Evolutionary conservation across 2,888 invertebrate genomes (phyloP), one percentile per base, ranked within the genome.

Genomic region (Chromoteleia sp.): DNA sequence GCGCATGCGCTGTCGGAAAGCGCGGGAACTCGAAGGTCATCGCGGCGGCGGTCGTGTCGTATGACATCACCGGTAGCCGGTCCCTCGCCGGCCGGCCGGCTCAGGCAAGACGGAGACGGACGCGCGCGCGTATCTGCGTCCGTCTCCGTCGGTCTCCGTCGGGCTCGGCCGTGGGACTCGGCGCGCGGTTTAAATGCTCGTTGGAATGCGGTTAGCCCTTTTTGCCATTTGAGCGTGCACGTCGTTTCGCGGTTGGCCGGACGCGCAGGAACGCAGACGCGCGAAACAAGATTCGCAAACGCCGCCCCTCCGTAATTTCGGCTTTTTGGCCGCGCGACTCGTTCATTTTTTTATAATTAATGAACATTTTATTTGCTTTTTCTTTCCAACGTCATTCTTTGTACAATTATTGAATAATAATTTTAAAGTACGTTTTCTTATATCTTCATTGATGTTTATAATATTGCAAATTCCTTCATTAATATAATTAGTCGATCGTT

Each of bases 11-110:
- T 54, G 30, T 43, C 78, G 54, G 79, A 85, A 88, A 87, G 88
- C 90, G 90, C 91, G 90, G 90, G 89, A 90, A 90, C 85, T 84
- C 87, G 90, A 91, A 91, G 91, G 91, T 89, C 89, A 88, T 80
- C 65, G 84, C 81, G 78, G 82, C 85, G 85, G 84, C 78, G 71
- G 63, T 78, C 65, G 71, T 83, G 84, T 84, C 85, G 81, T 82
- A 84, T 89, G 89, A 89, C 89, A 88, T 90, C 89, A 89, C 78
- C 84, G 86, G 84, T 86, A 86, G 86, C 86, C 84, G 86, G 85
- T 56, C 48, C 54, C 41, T 30, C 30, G 58, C 25, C 25, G 43
- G 65, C 83, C 83, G 84, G 84, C 76, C 84, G 83, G 85, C 83
- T 2, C 12, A 39, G 14, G 15, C 30, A 50, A 65, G 61, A 68